Evolutionary conservation across 1,140 invertebrate genomes (phyloP).

Genomic region (Ceratitis capitata): DNA sequence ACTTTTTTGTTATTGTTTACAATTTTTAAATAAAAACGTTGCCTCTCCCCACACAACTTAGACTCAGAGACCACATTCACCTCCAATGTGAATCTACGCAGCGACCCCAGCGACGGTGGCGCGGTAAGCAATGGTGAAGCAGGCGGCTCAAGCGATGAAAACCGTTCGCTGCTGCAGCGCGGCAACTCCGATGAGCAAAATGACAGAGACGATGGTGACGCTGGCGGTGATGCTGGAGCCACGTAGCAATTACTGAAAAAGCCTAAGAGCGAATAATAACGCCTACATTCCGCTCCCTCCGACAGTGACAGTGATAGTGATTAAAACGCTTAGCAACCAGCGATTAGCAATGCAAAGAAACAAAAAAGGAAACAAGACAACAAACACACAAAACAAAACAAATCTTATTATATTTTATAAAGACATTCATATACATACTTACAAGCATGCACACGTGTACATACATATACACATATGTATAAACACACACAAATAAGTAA

Average conservation of each 20-base stretch:
- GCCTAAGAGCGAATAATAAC: constrained; percentile 42
- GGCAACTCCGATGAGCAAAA: constrained; percentile 45
- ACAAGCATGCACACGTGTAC: neutral
- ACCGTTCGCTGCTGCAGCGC: constrained; percentile 55
- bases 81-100: constrained; percentile 52
- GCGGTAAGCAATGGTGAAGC: constrained; percentile 46
- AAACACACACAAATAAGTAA: constrained; percentile 49
- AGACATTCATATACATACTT: constrained; percentile 41
- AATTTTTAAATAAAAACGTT: too few relatives aligned
- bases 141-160: constrained; percentile 59
- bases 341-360: constrained; percentile 2
- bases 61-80: constrained; percentile 64
- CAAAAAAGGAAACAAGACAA: constrained; percentile 38
- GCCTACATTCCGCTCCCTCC: constrained; percentile 30
- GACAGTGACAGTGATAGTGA: constrained; percentile 37
- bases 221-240: constrained; percentile 44
- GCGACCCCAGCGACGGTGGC: constrained; percentile 27
- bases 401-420: constrained; percentile 25
- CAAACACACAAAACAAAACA: neutral
- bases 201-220: constrained; percentile 23
- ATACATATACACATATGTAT: constrained; percentile 49
- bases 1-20: neutral
- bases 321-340: constrained; percentile 24
- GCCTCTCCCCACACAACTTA: constrained; percentile 39
- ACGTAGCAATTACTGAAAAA: constrained; percentile 53